Percentiles rank a stretch among this genome's conserved stretches.
Evolutionary conservation across 1,140 invertebrate genomes (phyloP).

Genomic region (Calycopis cecrops): DNA sequence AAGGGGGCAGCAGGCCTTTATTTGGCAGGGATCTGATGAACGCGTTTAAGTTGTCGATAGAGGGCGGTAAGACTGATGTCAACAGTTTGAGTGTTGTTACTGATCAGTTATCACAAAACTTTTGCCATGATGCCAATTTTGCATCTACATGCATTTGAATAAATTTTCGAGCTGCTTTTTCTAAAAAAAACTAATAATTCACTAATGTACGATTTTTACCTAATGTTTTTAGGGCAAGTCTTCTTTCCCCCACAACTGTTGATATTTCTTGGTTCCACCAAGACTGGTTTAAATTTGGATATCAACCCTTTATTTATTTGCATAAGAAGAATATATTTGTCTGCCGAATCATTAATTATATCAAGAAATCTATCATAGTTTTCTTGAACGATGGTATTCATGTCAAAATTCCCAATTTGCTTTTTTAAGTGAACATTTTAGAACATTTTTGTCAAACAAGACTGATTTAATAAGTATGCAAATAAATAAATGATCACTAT

Average conservation of each 20-base stretch:
- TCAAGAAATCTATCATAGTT: slow-evolving; percentile 3
- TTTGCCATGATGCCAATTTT: not conserved
- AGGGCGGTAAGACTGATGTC: too few species aligned
- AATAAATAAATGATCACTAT: slow-evolving; percentile 6
- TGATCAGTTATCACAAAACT: not conserved
- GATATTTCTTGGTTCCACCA: slow-evolving; percentile 3
- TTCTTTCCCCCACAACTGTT: not conserved
- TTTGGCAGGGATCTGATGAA: too few species aligned
- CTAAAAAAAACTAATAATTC: not conserved
- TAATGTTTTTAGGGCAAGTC: not conserved
- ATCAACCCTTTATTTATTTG: not conserved
- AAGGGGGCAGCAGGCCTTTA: too few species aligned
- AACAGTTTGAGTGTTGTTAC: too few species aligned
- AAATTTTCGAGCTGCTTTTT: not conserved
- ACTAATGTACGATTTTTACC: not conserved
- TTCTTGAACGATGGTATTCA: not conserved
- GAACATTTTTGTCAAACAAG: not conserved
- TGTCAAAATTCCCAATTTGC: not conserved
- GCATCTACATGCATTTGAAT: not conserved
- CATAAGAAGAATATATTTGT: not conserved
- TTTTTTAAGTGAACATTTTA: not conserved
- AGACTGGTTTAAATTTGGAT: not conserved
- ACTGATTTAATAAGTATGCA: slow-evolving; percentile 2
- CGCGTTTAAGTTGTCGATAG: too few species aligned
- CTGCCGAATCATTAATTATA: not conserved